A percentile compares a stretch with the other conserved stretches of the same genome.
Conservation (phyloP, 2,113 vertebrate species). For the Larimichthys polyactis region DNA sequence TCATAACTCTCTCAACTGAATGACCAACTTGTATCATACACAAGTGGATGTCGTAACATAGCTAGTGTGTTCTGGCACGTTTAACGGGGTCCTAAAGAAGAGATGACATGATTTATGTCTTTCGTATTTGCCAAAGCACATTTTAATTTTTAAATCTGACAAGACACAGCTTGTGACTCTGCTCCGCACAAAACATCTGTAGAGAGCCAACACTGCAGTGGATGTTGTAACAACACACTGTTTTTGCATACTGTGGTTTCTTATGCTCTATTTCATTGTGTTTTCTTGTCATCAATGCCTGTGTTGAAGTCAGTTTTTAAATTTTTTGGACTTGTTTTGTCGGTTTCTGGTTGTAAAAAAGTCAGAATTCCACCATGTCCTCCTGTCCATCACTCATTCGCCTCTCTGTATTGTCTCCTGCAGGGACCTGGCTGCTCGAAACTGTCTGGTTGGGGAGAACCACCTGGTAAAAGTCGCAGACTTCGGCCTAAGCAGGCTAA, state of each 20-base stretch:
- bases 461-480: slow-evolving; percentile 99
- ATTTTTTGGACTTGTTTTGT: neutral
- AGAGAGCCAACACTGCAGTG: slow-evolving; percentile 8
- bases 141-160: slow-evolving; percentile 54
- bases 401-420: slow-evolving; percentile 10
- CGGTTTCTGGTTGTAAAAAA: neutral
- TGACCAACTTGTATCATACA: slow-evolving; percentile 11
- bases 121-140: slow-evolving; percentile 33
- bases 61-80: slow-evolving; percentile 59
- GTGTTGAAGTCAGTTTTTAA: neutral
- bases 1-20: slow-evolving; percentile 9
- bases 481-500: slow-evolving; percentile 96
- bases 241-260: neutral
- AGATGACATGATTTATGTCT: slow-evolving; percentile 50
- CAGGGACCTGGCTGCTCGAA: slow-evolving; percentile 97
- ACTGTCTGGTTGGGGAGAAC: slow-evolving; percentile 99
- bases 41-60: slow-evolving; percentile 40
- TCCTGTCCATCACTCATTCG: neutral
- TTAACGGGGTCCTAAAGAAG: slow-evolving; percentile 29
- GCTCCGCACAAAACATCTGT: slow-evolving; percentile 5
- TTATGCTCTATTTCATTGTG: neutral
- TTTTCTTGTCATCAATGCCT: neutral
- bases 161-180: slow-evolving; percentile 47
- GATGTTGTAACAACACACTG: slow-evolving; percentile 13
- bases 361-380: neutral